Base-by-base conservation (phyloP, 2,888 invertebrate species). In the Thymelicus acteon region DNA sequence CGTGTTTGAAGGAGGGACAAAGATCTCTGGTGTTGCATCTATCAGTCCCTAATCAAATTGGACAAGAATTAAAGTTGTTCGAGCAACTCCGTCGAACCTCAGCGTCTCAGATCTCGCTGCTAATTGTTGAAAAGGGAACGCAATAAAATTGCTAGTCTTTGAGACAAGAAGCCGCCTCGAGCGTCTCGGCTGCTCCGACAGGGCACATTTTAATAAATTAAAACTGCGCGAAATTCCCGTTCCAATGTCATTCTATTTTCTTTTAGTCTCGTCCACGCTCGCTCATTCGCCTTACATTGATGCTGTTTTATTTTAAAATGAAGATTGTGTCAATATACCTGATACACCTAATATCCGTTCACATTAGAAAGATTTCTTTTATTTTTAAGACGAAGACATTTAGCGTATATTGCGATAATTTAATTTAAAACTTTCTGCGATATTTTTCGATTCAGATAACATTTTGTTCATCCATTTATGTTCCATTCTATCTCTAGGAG, bases 141-240 rank as follows among this genome's bases (percentile, higher is more conserved):
- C 87, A 92, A 91, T 92, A 91, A 92, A 91, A 90, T 86, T 86
- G 85, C 87, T 86, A 86, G 88, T 88, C 92, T 92, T 92, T 91
- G 91, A 91, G 86, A 88, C 88, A 86, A 87, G 90, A 86, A 83
- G 85, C 84, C 83, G 87, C 86, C 84, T 80, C 80, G 84, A 80
- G 86, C 87, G 84, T 81, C 83, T 84, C 82, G 77, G 72, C 85
- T 44, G 7, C 24, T 12, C 15, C 54, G 52, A 52, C 54, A 83
- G 82, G 86, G 87, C 85, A 84, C 90, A 91, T 93, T 92, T 93
- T 92, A 92, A 93, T 92, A 92, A 92, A 93, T 93, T 92, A 92
- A 91, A 93, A 92, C 90, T 90, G 90, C 82, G 87, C 90, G 84
- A 89, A 91, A 90, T 91, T 89, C 90, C 82, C 86, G 84, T 90